Evolutionary conservation across 2,888 invertebrate genomes (phyloP).

Genomic region (Chrysolina oricalcia): DNA sequence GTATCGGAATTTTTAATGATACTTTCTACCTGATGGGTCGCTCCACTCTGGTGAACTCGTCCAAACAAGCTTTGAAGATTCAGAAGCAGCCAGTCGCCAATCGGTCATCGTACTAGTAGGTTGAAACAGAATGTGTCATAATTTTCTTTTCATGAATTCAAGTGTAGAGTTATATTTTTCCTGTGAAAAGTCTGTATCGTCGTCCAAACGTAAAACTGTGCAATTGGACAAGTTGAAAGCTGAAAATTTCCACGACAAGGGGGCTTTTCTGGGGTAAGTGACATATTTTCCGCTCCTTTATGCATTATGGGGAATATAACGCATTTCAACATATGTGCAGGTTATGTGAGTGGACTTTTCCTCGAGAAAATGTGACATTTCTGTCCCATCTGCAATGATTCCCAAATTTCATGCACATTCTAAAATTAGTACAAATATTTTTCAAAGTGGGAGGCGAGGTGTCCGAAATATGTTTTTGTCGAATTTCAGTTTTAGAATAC

Average conservation of each 20-base stretch:
- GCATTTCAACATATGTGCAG: slow-evolving; percentile 19
- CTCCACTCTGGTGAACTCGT: slow-evolving; percentile 66
- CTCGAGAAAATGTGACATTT: slow-evolving; percentile 46
- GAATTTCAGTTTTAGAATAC: slow-evolving; percentile 50
- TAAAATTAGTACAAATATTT: slow-evolving; percentile 67
- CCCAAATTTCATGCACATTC: slow-evolving; percentile 57
- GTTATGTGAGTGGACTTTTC: slow-evolving; percentile 35
- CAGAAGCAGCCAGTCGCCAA: slow-evolving; percentile 71
- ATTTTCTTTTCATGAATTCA: slow-evolving; percentile 70
- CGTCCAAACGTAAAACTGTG: slow-evolving; percentile 63
- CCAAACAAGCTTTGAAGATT: slow-evolving; percentile 73
- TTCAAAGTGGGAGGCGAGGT: slow-evolving; percentile 67
- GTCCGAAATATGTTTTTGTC: slow-evolving; percentile 45
- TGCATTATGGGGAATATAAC: slow-evolving; percentile 30
- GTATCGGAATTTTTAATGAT: slow-evolving; percentile 15
- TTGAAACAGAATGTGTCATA: slow-evolving; percentile 72
- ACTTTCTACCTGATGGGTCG: slow-evolving; percentile 50
- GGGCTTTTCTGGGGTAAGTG: slow-evolving; percentile 70
- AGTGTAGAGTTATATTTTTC: slow-evolving; percentile 67
- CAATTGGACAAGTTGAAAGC: slow-evolving; percentile 61
- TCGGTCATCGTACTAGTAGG: slow-evolving; percentile 70
- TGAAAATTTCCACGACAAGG: slow-evolving; percentile 61
- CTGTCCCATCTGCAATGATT: slow-evolving; percentile 44
- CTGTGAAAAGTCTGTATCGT: slow-evolving; percentile 65
- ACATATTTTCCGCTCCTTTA: slow-evolving; percentile 67